Evolutionary conservation across 2,797 vertebrate species (phyloP).

Genomic region (Poliocrania exsul): DNA sequence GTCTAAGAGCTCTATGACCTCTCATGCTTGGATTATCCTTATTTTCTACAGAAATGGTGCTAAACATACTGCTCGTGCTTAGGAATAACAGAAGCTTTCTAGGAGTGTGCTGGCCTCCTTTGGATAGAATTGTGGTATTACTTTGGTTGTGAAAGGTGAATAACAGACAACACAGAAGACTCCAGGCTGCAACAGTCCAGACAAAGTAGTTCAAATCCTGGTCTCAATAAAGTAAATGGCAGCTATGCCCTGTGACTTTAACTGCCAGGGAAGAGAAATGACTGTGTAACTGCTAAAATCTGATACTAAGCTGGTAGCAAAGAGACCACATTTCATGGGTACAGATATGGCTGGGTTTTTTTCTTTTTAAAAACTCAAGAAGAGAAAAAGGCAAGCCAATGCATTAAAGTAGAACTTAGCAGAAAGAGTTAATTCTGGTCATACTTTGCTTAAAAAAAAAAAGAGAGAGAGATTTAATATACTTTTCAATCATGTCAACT

Average conservation of each 20-base stretch:
- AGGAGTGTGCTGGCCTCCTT: neutral
- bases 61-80: neutral
- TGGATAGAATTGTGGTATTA: neutral
- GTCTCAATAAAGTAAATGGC: conserved; percentile 25
- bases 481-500: conserved; percentile 56
- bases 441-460: neutral
- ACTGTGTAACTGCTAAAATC: neutral
- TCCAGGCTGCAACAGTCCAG: neutral
- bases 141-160: neutral
- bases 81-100: neutral
- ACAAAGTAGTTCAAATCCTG: conserved; percentile 14
- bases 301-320: neutral
- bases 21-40: conserved; percentile 4
- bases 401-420: neutral
- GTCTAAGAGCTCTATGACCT: conserved; percentile 6
- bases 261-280: neutral
- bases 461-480: conserved; percentile 25
- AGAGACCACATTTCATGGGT: neutral
- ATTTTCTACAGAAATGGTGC: neutral
- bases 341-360: neutral
- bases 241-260: conserved; percentile 31
- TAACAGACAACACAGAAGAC: neutral
- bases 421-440: neutral
- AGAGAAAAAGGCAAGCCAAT: neutral
- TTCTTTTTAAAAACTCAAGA: neutral